Conservation (phyloP, 2,113 vertebrate genomes). For the Terrapene triunguis region DNA sequence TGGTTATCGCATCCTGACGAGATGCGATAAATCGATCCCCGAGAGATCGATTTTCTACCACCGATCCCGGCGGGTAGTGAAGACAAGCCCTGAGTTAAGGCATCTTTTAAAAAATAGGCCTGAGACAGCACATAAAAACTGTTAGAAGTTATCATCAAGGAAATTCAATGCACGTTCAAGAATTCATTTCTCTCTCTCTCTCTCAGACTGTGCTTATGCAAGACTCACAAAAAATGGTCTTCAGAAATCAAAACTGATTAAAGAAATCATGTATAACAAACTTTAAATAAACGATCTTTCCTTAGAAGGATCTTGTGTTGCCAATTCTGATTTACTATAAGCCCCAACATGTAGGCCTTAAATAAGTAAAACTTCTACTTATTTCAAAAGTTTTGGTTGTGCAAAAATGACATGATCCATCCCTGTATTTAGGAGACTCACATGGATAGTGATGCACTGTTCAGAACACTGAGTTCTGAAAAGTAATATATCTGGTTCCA, state of each 20-base stretch:
- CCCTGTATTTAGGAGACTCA: constrained; percentile 14
- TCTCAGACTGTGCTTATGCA: background rate
- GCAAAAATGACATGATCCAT: background rate
- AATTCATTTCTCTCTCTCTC: background rate
- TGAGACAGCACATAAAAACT: background rate
- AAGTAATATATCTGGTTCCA: constrained; percentile 51
- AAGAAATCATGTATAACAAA: background rate
- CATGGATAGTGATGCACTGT: background rate
- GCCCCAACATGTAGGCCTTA: background rate
- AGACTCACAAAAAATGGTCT: background rate
- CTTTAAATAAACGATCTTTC: background rate
- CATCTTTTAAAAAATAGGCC: background rate
- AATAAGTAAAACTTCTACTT: background rate
- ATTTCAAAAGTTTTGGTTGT: background rate
- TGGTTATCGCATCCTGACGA: too few relatives aligned
- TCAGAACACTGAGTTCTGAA: background rate
- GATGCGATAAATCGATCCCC: too few relatives aligned
- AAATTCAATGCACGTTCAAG: background rate
- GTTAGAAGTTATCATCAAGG: background rate
- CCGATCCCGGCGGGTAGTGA: too few relatives aligned
- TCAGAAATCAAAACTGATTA: background rate
- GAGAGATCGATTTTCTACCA: too few relatives aligned
- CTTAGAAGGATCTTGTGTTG: background rate
- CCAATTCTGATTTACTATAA: background rate
- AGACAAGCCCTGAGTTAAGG: background rate